Conservation (phyloP, 2,113 vertebrate species). For the Ahaetulla prasina region DNA sequence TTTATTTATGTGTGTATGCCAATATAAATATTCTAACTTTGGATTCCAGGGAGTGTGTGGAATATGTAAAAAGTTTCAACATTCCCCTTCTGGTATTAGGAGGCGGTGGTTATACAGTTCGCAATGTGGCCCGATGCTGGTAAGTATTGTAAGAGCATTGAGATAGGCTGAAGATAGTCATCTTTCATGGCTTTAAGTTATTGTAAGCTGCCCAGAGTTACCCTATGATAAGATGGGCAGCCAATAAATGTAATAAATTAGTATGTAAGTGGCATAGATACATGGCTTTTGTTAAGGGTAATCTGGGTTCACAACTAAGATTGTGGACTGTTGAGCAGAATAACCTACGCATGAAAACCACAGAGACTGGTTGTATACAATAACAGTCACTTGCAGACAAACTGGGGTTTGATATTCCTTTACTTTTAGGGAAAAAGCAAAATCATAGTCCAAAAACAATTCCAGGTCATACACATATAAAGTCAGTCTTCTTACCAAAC, state of each 20-base stretch:
- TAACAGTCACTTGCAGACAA: too few species aligned
- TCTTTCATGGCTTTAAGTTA: not conserved
- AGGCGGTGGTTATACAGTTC: conserved; percentile 95
- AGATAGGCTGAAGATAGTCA: not conserved
- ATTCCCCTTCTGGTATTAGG: conserved; percentile 94
- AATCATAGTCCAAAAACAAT: too few species aligned
- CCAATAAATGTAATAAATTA: not conserved
- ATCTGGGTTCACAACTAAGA: too few species aligned
- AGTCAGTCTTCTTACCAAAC: too few species aligned
- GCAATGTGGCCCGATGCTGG: conserved; percentile 97
- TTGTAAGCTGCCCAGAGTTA: not conserved
- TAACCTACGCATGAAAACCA: too few species aligned
- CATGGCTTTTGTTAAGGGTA: too few species aligned
- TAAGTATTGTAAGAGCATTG: conserved; percentile 55
- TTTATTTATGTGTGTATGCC: not conserved
- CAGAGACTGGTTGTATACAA: too few species aligned
- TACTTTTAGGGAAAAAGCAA: too few species aligned
- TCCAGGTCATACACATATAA: too few species aligned
- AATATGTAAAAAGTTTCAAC: conserved; percentile 97
- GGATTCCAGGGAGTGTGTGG: conserved; percentile 87
- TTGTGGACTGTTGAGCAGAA: too few species aligned
- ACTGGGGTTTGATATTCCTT: too few species aligned
- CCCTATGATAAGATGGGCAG: not conserved
- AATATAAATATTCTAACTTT: not conserved
- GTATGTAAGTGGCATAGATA: not conserved